Evolutionary conservation across 1,140 invertebrate genomes (phyloP), one percentile per base, ranked within the genome.

Genomic region (Palaemon carinicauda): DNA sequence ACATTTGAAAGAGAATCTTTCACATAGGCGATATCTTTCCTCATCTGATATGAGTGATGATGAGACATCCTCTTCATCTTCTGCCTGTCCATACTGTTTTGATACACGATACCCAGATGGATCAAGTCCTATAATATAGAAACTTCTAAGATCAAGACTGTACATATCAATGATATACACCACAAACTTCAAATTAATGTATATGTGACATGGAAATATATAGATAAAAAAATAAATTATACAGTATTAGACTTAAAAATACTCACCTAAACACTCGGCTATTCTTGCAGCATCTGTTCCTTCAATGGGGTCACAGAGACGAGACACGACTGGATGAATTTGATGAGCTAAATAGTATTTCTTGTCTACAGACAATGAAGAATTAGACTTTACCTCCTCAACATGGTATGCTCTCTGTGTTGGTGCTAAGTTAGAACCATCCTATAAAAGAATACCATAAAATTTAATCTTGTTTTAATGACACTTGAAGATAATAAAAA

Each of bases 281-380:
- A 99, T 94, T 82, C 96, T 94, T 78, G 95, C 95, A 31, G 96
- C 94, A 92, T 99, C 98, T 80, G 97, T 96, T 2, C 97, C 97
- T 89, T 98, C 96, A 51, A 99, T 97, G 19, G 98, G 98, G 88
- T 99, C 97, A 91, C 97, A 98, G 88, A 99, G 94, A 85, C 98
- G 93, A 19, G 96, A 95, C 80, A 99, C 94, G 0, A 99, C 97
- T 0, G 98, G 98, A 91, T 98, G 97, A 41, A 99, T 94, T 92
- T 98, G 97, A 90, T 96, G 94, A 0, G 94, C 92, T 71, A 98
- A 91, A 92, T 98, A 98, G 92, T 98, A 98, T 3, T 71, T 80
- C 51, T 80, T 92, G 91, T 98, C 97, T 19, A 97, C 93, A 92
- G 95, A 95, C 0, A 97, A 89, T 17, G 92, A 94, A 75, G 93